Evolutionary conservation across 2,888 invertebrate species (phyloP), one percentile per base, ranked within the genome.

Genomic region (Ethmia dodecea): DNA sequence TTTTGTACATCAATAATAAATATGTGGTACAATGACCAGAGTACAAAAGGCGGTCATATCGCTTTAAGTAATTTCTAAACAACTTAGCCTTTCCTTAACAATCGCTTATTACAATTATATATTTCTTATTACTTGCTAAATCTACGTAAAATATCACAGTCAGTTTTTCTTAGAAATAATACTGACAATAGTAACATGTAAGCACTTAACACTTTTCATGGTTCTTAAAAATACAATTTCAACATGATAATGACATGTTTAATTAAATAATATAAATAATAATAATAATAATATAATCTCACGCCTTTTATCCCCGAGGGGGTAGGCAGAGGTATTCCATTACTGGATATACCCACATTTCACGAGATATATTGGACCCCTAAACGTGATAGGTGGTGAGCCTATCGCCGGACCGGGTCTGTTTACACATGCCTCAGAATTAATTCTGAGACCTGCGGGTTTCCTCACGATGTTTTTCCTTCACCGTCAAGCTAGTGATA

Each of bases 161-260:
- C 20, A 9, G 20, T 20, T 20, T 8, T 20, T 20, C 20, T 20
- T 20, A 5, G 20, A 2, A 2, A 20, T n/a, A 20, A 20, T 20
- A 9, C 9, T 8, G 2, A 20, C 3, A 9, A 20, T 18, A 20
- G 9, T 20, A 20, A n/a, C n/a, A n/a, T n/a, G n/a, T 8, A 9
- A 36, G 40, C 47, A 56, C 57, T 54, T 45, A 62, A 58, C 64
- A 63, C 43, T 55, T 60, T 60, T 50, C 57, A 38, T 55, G 51
- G 52, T 47, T 40, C 37, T 34, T 33, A 18, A 35, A 15, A 45
- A 58, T 55, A 55, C 63, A 60, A 61, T 51, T 52, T 51, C 51
- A 56, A 63, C 45, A 56, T 52, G 38, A 45, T 18, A 25, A 25
- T 11, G 25, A 5, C 25, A 25, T 25, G 25, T 25, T 25, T n/a